A percentile compares a stretch with the other conserved stretches of the same genome.
phyloP scores from a whole-genome alignment of 2,888 invertebrate genomes.

The Phania funesta region DNA sequence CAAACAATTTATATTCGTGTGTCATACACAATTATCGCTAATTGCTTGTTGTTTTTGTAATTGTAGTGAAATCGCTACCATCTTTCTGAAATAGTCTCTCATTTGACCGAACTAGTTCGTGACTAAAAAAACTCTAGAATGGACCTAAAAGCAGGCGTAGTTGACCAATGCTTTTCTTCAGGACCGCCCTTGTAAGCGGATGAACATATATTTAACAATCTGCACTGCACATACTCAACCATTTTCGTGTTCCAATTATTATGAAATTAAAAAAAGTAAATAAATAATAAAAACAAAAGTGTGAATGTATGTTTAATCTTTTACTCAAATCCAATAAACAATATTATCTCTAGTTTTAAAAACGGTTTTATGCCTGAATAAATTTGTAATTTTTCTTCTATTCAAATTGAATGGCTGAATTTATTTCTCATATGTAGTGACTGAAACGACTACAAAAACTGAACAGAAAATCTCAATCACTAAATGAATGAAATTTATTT shows the following conservation, averaged over 20 bases:
- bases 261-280: neutral
- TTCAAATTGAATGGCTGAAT: conserved; percentile 27
- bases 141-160: no score
- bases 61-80: no score
- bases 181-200: no score
- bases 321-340: conserved; percentile 27
- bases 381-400: neutral
- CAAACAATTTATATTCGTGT: no score
- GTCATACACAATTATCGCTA: no score
- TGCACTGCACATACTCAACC: neutral
- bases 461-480: conserved; percentile 11
- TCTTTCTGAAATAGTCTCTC: no score
- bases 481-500: neutral
- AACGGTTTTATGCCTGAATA: conserved; percentile 56
- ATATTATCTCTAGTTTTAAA: conserved; percentile 1
- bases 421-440: neutral
- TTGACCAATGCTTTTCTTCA: no score
- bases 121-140: no score
- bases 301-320: neutral
- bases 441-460: neutral
- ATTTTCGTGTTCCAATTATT: neutral
- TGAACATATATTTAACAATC: neutral
- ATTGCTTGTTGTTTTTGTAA: no score
- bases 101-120: no score
- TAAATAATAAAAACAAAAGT: neutral